These are phyloP conservation scores for Athripsodes cinereus DNA, from an alignment of 2,888 invertebrate species.

Conservation along the genomic window DNA sequence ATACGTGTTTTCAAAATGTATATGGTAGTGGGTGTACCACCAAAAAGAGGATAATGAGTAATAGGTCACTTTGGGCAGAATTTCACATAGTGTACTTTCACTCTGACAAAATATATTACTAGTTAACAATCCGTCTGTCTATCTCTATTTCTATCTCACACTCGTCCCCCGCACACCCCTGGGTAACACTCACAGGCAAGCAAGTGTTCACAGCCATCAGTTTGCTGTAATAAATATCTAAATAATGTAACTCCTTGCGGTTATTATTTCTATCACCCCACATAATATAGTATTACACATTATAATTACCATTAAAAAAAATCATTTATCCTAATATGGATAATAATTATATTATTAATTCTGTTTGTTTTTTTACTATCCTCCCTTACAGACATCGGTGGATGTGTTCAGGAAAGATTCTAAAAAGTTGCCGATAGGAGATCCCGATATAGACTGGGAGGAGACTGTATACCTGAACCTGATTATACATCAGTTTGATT, in stretches of 20 bases:
- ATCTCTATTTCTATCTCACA: no score
- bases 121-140: no score
- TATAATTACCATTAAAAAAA: background rate
- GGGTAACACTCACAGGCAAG: slow-evolving; percentile 15
- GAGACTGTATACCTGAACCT: slow-evolving; percentile 98
- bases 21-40: no score
- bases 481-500: slow-evolving; percentile 97
- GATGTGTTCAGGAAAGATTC: slow-evolving; percentile 98
- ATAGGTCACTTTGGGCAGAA: no score
- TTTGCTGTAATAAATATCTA: slow-evolving; percentile 13
- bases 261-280: no score
- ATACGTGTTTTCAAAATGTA: no score
- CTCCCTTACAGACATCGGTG: slow-evolving; percentile 69
- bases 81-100: no score
- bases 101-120: no score
- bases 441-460: slow-evolving; percentile 97
- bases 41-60: no score
- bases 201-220: slow-evolving; percentile 18
- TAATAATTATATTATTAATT: background rate
- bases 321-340: background rate
- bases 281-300: background rate
- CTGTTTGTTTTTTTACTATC: background rate
- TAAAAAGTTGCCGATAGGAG: slow-evolving; percentile 91
- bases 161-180: background rate
- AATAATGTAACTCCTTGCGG: background rate